Evolutionary conservation across 1,140 invertebrate species (phyloP), one percentile per base, ranked within the genome.

Genomic region (Drosophila willistoni): DNA sequence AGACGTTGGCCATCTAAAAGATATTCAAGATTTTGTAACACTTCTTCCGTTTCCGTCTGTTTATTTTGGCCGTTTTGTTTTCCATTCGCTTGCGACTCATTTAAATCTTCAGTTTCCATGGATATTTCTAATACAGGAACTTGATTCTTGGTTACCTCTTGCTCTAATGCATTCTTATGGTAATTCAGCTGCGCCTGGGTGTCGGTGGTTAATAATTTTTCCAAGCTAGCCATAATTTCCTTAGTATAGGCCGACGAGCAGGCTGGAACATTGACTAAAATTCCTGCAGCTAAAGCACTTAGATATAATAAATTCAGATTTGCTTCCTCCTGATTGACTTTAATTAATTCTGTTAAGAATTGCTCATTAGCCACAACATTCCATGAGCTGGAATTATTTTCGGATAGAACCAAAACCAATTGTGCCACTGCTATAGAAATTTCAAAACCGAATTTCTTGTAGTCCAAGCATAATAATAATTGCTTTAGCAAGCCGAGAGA

Each of bases 341-440:
- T 86, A 7, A 95, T 81, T 2, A 95, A 72, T 25, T 86, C 91
- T 59, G 93, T 72, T 17, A 95, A 75, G 7, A 91, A 81, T 44
- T 77, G 82, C 64, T 94, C 93, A 56, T 90, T 92, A 68, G 93
- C 92, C 7, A 95, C 80, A 78, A 94, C 92, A 34, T 92, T 82
- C 74, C 94, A 91, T 2, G 93, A 93, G 56, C 82, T 78, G 7
- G 91, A 75, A 92, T 96, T 96, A 56, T 96, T 95, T 92, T 96
- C 96, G 2, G 94, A 93, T 55, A 96, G 93, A 34, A 95, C 95
- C 65, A 95, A 92, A 13, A 96, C 90, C 77, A 94, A 95, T 68
- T 96, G 95, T 25, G 94, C 93, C 17, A 94, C 93, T 19, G 94
- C 92, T 68, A 94, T 93, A 1, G 93, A 92, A 59, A 95, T 93